Percentiles rank a stretch among this genome's conserved stretches.
Evolutionary conservation across 2,113 vertebrate genomes (phyloP).

Genomic region (Gorsachius goisagi): DNA sequence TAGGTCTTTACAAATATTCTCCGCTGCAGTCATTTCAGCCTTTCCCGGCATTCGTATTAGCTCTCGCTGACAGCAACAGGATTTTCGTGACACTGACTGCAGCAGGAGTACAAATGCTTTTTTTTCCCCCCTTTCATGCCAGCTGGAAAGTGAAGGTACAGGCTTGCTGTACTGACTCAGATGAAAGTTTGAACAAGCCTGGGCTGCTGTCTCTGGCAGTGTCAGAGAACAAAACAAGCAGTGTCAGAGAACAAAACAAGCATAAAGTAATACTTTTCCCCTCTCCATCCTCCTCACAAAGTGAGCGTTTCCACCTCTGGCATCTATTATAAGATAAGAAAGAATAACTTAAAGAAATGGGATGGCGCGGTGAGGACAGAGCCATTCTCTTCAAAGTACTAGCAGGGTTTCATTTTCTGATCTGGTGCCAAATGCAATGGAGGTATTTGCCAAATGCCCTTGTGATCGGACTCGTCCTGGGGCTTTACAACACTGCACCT

Average conservation of each 20-base stretch:
- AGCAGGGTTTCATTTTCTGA: background rate
- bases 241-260: background rate
- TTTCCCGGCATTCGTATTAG: background rate
- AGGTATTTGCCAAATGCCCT: background rate
- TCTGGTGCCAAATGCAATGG: background rate
- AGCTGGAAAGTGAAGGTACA: background rate
- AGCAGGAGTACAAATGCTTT: background rate
- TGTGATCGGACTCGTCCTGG: background rate
- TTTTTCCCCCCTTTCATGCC: background rate
- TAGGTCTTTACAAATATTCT: background rate
- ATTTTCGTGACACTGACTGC: background rate
- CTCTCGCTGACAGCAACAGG: background rate
- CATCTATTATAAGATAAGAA: background rate
- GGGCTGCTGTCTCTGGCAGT: background rate
- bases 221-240: conserved; percentile 5
- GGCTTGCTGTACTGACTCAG: background rate
- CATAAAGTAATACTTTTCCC: background rate
- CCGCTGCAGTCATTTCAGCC: background rate
- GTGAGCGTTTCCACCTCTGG: background rate
- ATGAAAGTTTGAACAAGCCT: conserved; percentile 17
- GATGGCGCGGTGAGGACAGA: background rate
- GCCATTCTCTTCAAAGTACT: background rate
- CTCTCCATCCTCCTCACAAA: background rate
- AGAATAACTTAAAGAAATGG: background rate
- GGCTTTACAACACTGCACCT: background rate